Percentiles rank a stretch among this genome's conserved stretches.
phyloP scores from a whole-genome alignment of 92 coral and sea anemone species.

The Micromussa lordhowensis region DNA sequence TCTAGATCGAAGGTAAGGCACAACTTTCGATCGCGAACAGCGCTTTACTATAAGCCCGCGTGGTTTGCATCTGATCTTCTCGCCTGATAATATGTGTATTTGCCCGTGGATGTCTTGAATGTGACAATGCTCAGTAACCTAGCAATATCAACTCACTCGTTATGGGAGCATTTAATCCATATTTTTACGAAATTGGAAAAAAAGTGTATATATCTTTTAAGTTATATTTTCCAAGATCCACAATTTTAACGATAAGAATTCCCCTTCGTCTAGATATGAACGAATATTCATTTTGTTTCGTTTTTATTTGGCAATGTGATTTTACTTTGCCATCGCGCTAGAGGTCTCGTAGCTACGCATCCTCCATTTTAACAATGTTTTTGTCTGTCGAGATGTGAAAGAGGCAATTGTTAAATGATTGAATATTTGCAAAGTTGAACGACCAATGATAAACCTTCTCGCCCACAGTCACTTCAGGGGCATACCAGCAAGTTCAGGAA shows the following conservation, averaged over 20 bases:
- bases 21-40: not conserved
- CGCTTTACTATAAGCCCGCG: not conserved
- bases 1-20: not conserved
- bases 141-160: not conserved
- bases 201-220: not conserved
- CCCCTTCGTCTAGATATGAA: not conserved
- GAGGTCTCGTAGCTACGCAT: constrained; percentile 57
- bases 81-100: not conserved
- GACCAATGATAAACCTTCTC: constrained; percentile 65
- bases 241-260: not conserved
- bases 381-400: constrained; percentile 63
- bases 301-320: not conserved
- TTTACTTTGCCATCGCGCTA: not conserved
- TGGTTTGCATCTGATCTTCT: not conserved
- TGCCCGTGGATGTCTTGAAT: not conserved
- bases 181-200: not conserved
- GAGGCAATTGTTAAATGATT: constrained; percentile 77
- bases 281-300: not conserved
- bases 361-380: constrained; percentile 73
- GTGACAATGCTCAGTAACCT: not conserved
- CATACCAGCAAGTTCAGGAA: constrained; percentile 85
- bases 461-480: constrained; percentile 59
- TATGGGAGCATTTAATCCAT: not conserved
- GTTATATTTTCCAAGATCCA: not conserved
- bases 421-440: constrained; percentile 57